Conservation (phyloP, 2,113 vertebrate species). For the Numida meleagris region DNA sequence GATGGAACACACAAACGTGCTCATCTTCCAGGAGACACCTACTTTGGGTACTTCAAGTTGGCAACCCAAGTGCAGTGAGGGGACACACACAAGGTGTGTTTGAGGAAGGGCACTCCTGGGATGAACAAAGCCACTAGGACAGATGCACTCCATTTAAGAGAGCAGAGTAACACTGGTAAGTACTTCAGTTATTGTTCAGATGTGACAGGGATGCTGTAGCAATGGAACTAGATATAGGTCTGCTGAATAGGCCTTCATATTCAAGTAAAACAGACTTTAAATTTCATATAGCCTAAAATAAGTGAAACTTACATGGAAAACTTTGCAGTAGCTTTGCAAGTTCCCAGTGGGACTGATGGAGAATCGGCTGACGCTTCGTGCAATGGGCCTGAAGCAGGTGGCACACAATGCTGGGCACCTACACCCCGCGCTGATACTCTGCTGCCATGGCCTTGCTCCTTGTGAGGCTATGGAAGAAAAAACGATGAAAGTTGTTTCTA, state of each 20-base stretch:
- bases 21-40: not conserved
- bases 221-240: not conserved
- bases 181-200: not conserved
- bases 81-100: not conserved
- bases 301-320: not conserved
- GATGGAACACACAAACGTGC: rapidly evolving
- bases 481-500: not conserved
- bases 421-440: rapidly evolving
- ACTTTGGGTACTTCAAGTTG: not conserved
- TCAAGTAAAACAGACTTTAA: not conserved
- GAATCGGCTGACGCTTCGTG: not conserved
- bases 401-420: not conserved
- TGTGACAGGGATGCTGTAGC: too few species aligned
- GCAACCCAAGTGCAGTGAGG: not conserved
- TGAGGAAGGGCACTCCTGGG: not conserved
- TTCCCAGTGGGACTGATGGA: not conserved
- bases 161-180: not conserved
- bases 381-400: too few species aligned
- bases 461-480: not conserved
- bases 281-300: not conserved
- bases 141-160: rapidly evolving
- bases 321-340: not conserved
- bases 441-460: not conserved
- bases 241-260: not conserved
- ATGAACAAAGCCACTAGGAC: not conserved